These are phyloP conservation scores for Euwallacea similis DNA, from an alignment of 1,140 invertebrate species.

Conservation along the genomic window DNA sequence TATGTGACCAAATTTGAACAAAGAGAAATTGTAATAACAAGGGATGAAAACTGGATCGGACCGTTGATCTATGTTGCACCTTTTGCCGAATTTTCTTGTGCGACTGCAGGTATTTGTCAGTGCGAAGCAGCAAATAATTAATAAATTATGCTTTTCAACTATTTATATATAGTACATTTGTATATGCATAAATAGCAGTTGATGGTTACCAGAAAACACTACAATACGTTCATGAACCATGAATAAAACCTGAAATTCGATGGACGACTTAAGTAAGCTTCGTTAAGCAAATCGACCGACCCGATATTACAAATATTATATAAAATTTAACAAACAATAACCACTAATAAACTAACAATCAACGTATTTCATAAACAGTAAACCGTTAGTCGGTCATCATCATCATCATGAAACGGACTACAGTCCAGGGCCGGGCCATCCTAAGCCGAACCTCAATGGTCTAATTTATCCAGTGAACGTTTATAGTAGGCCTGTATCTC, in stretches of 20 bases:
- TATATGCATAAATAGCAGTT: no score
- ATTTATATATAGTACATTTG: no score
- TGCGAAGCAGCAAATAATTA: no score
- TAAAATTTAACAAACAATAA: neutral
- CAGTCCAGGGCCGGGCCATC: constrained; percentile 4
- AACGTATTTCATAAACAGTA: constrained; percentile 10
- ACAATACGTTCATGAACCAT: no score
- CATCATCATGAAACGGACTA: neutral
- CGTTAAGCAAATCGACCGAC: no score
- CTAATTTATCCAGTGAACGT: constrained; percentile 13
- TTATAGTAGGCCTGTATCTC: constrained; percentile 8
- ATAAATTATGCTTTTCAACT: no score
- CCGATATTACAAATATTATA: neutral
- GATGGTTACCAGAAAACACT: no score
- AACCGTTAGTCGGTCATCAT: constrained; percentile 20
- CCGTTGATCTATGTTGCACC: neutral
- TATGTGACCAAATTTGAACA: neutral
- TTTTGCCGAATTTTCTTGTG: neutral
- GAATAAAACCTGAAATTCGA: no score
- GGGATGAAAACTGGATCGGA: neutral
- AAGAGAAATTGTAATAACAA: neutral
- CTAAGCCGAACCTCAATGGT: constrained; percentile 25
- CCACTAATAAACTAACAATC: constrained; percentile 5
- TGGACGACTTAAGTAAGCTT: no score
- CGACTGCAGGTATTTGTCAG: no score